phyloP scores from a whole-genome alignment of 2,113 vertebrate genomes.

The Erythrocercus mccallii region DNA sequence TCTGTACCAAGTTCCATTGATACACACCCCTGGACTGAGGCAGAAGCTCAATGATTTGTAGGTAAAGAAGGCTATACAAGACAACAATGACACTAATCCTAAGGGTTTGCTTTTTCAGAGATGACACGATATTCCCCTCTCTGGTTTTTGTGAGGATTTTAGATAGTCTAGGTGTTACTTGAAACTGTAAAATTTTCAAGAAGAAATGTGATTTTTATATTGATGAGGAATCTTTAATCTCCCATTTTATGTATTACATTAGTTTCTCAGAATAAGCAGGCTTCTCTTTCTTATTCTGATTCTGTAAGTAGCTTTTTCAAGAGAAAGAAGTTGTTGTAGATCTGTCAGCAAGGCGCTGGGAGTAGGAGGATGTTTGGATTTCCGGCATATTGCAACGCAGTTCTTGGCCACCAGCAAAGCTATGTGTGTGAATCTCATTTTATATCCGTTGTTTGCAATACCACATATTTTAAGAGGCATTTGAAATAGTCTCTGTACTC shows the following conservation, averaged over 20 bases:
- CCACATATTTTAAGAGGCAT: slow-evolving; percentile 49
- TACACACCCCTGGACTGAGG: background rate
- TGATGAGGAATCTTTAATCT: background rate
- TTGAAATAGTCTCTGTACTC: slow-evolving; percentile 27
- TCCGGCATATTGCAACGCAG: slow-evolving; percentile 67
- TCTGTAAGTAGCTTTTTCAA: slow-evolving; percentile 54
- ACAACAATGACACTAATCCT: background rate
- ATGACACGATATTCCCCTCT: background rate
- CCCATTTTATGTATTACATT: background rate
- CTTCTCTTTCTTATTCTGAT: slow-evolving; percentile 45
- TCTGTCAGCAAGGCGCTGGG: slow-evolving; percentile 68
- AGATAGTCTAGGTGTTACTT: background rate
- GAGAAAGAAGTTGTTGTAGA: slow-evolving; percentile 65
- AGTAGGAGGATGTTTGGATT: slow-evolving; percentile 72
- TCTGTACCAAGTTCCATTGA: slow-evolving; percentile 12
- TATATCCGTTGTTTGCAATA: slow-evolving; percentile 57
- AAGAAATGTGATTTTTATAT: background rate
- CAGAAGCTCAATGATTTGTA: background rate
- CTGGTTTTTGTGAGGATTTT: background rate
- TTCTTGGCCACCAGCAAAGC: slow-evolving; percentile 68
- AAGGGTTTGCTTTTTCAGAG: background rate
- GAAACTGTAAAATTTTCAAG: background rate
- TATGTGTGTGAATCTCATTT: slow-evolving; percentile 70
- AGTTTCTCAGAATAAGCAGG: slow-evolving; percentile 24
- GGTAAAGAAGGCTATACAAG: background rate